Evolutionary conservation across 2,797 vertebrate genomes (phyloP), one percentile per base, ranked within the genome.

Genomic region (Thaleichthys pacificus): DNA sequence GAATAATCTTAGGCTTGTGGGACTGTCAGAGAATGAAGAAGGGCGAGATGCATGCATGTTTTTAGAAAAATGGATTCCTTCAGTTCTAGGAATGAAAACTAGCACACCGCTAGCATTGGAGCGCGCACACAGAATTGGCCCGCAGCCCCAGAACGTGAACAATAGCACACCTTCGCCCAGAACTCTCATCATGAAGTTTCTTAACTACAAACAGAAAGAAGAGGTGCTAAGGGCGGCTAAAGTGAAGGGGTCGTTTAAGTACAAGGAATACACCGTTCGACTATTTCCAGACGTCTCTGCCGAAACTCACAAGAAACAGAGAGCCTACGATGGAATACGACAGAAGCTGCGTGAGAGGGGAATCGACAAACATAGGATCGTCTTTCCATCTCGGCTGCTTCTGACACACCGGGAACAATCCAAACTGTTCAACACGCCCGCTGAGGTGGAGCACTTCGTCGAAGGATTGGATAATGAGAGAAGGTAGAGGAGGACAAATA

Each of bases 161-260:
- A 56, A 12, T 5, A 68, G 32, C 5, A 6, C 32, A 35, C 32
- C 32, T 35, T 5, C 32, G 3, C 32, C 32, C 1, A 7, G 72
- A 68, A 42, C 66, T 2, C 3, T 68, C 21, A 61, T 73, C 38
- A 73, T 68, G 58, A 73, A 68, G 32, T 68, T 73, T 26, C 38
- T 68, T 38, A 67, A 61, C 71, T 68, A 73, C 15, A 3, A 26
- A 57, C 30, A 73, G 54, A 73, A 73, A 73, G 28, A 7, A 66
- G 6, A 35, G 32, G 32, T 35, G 32, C 5, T 35, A 35, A 35
- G 32, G 32, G 32, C 32, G 32, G 32, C 32, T 35, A 35, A 19
- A 22, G 7, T 73, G 51, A 61, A 68, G 9, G 38, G 32, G 60
- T 5, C 54, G 56, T 42, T 3, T 28, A 51, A 66, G 57, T 32